phyloP scores from a whole-genome alignment of 2,113 vertebrate species.

The Phrynosoma platyrhinos region DNA sequence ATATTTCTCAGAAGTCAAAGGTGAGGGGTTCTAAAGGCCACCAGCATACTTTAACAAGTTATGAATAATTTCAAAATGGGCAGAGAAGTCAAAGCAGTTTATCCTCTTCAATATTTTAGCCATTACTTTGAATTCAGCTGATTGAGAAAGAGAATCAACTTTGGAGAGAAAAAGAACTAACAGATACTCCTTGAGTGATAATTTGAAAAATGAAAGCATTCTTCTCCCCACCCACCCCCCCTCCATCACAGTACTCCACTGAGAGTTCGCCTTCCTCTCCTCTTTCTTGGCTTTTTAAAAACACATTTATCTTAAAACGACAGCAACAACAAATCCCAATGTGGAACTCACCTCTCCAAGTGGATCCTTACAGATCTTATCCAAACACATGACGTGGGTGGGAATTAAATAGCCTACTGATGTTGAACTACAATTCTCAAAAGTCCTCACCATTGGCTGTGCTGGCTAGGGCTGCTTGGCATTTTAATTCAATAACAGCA shows the following conservation, averaged over 20 bases:
- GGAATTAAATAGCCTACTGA: too few relatives aligned
- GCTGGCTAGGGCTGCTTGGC: too few relatives aligned
- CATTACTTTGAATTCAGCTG: not conserved
- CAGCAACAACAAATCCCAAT: not conserved
- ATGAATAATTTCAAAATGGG: not conserved
- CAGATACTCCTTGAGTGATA: not conserved
- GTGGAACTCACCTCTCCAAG: not conserved
- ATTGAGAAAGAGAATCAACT: not conserved
- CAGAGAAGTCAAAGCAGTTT: slow-evolving; percentile 29
- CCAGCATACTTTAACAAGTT: slow-evolving; percentile 2
- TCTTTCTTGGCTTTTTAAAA: not conserved
- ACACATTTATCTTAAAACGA: not conserved
- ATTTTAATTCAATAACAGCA: too few relatives aligned
- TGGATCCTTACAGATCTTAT: not conserved
- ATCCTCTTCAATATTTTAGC: not conserved
- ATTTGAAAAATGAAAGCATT: not conserved
- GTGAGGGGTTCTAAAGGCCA: slow-evolving; percentile 19
- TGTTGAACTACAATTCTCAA: too few relatives aligned
- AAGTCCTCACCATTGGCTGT: too few relatives aligned
- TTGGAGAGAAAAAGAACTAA: not conserved
- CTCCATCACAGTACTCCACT: not conserved
- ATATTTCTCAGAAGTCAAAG: slow-evolving; percentile 39
- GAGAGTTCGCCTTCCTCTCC: not conserved
- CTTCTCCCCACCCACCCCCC: not conserved
- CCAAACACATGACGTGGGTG: not conserved